phyloP scores from a whole-genome alignment of 1,140 invertebrate species.

The Plutomurus gul region DNA sequence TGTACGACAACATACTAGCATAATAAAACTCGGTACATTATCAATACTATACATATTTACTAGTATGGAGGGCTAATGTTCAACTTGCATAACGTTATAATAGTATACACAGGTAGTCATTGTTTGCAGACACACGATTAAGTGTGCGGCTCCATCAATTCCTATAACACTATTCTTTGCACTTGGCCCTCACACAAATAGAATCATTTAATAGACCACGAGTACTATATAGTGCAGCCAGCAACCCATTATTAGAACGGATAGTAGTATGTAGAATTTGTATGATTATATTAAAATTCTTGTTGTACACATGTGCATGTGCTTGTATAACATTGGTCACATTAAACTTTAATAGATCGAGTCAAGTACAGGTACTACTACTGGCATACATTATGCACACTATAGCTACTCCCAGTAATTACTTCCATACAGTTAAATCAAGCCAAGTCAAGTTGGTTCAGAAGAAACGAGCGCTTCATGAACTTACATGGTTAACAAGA shows the following conservation, averaged over 20 bases:
- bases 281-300: no score
- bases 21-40: neutral
- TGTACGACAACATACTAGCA: neutral
- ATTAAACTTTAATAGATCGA: constrained; percentile 24
- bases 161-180: no score
- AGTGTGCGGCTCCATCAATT: no score
- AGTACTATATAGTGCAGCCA: no score
- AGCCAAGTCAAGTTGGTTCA: neutral
- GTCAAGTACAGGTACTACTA: constrained; percentile 6
- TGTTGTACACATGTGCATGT: no score
- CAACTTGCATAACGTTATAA: no score
- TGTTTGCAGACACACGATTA: no score
- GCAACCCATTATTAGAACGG: no score
- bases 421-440: neutral
- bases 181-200: neutral
- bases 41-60: no score
- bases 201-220: neutral
- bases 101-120: neutral
- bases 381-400: no score
- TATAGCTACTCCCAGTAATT: neutral
- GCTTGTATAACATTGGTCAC: neutral
- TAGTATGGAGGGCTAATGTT: no score
- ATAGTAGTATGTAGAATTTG: no score
- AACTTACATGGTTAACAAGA: constrained; percentile 20
- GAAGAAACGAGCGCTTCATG: neutral